Percentiles rank a stretch among this genome's conserved stretches.
phyloP scores from a whole-genome alignment of 2,113 vertebrate species.

The Podocnemis expansa region DNA sequence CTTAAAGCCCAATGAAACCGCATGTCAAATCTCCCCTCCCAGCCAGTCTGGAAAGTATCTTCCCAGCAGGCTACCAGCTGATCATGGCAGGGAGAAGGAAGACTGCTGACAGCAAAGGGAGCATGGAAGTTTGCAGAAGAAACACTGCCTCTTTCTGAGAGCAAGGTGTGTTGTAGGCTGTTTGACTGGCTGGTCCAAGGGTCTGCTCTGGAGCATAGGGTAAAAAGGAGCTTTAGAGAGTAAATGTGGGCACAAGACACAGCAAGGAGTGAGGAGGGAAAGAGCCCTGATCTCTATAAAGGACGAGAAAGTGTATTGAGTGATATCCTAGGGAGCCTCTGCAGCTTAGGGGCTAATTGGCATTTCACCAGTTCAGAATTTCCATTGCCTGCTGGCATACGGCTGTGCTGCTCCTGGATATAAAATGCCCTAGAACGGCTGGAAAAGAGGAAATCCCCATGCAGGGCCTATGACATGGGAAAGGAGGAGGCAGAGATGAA shows the following conservation, averaged over 20 bases:
- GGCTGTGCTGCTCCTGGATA: background rate
- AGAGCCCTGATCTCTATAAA: background rate
- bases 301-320: too few relatives aligned
- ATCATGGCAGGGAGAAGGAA: background rate
- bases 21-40: background rate
- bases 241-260: background rate
- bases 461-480: background rate
- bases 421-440: background rate
- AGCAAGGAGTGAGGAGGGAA: background rate
- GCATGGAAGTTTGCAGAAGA: background rate
- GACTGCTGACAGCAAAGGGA: background rate
- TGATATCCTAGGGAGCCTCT: background rate
- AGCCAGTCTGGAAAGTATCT: background rate
- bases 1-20: background rate
- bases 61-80: background rate
- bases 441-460: background rate
- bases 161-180: background rate
- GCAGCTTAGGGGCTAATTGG: background rate
- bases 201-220: background rate
- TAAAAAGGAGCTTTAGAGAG: background rate
- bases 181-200: background rate
- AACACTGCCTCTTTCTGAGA: background rate
- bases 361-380: background rate
- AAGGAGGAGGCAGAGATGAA: background rate
- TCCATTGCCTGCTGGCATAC: too few relatives aligned